A percentile compares a stretch with the other conserved stretches of the same genome.
phyloP scores from a whole-genome alignment of 2,888 invertebrate genomes.

The Amiota mariae region DNA sequence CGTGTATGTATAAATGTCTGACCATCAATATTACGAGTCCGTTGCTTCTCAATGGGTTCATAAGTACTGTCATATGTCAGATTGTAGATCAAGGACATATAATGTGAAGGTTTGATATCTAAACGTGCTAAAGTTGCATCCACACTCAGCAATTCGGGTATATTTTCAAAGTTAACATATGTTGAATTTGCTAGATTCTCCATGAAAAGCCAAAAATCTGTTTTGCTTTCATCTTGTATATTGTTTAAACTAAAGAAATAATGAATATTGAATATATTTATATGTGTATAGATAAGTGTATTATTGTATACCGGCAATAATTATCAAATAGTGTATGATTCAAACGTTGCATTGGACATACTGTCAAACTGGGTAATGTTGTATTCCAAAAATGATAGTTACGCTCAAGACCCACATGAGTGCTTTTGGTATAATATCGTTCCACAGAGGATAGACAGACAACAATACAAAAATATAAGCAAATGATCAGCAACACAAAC shows the following conservation, averaged over 20 bases:
- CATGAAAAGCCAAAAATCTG: constrained; percentile 58
- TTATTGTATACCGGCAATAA: constrained; percentile 58
- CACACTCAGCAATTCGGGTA: constrained; percentile 58
- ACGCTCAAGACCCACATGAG: constrained; percentile 69
- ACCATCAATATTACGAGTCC: constrained; percentile 58
- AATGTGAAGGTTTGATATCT: constrained; percentile 62
- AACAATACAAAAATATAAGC: constrained; percentile 61
- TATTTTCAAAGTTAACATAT: constrained; percentile 69
- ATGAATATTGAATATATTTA: background rate
- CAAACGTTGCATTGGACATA: constrained; percentile 70
- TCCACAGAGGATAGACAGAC: constrained; percentile 67
- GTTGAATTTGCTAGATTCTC: constrained; percentile 72
- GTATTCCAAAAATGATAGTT: constrained; percentile 72
- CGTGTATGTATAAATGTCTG: constrained; percentile 51
- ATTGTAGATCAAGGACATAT: constrained; percentile 72
- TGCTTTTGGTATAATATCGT: constrained; percentile 69
- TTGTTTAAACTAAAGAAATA: constrained; percentile 38
- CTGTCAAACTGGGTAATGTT: constrained; percentile 67
- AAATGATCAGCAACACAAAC: constrained; percentile 59
- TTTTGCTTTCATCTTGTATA: constrained; percentile 41
- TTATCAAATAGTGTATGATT: constrained; percentile 52
- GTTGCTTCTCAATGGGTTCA: constrained; percentile 43
- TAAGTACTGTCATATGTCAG: constrained; percentile 63
- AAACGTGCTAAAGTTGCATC: constrained; percentile 57
- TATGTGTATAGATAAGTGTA: background rate